Evolutionary conservation across 2,888 invertebrate species (phyloP).

Genomic region (Leptopilina syphax): DNA sequence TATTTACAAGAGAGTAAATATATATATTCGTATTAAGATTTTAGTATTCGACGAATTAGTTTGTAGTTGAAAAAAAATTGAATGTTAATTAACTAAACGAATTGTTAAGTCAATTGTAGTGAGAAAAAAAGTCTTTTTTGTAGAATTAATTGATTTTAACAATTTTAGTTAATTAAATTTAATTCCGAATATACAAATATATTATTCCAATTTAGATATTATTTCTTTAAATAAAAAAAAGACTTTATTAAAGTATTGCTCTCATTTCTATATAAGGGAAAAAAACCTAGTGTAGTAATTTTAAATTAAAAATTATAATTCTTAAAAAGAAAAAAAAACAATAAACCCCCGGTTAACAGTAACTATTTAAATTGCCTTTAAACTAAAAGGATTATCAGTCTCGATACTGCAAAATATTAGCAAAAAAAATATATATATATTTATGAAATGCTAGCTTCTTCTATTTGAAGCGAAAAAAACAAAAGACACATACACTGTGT

Average conservation of each 20-base stretch:
- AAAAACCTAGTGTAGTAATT: too few species aligned
- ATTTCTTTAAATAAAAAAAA: too few species aligned
- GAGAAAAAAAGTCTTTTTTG: too few species aligned
- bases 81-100: too few species aligned
- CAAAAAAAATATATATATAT: slow-evolving; percentile 7
- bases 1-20: background rate
- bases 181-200: too few species aligned
- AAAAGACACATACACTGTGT: slow-evolving; percentile 18
- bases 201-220: too few species aligned
- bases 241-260: too few species aligned
- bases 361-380: slow-evolving; percentile 23
- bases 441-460: background rate
- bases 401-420: slow-evolving; percentile 19
- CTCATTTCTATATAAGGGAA: too few species aligned
- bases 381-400: slow-evolving; percentile 19
- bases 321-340: background rate
- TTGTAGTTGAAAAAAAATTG: too few species aligned
- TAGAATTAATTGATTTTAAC: too few species aligned
- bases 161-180: too few species aligned
- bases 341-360: background rate
- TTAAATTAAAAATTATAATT: background rate
- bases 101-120: too few species aligned
- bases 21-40: slow-evolving; percentile 11
- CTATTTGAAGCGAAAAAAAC: background rate
- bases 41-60: slow-evolving; percentile 2